Percentiles rank a stretch among this genome's conserved stretches.
These are phyloP conservation scores for Eulacestoma nigropectus DNA, from an alignment of 2,113 vertebrate species.

Conservation along the genomic window DNA sequence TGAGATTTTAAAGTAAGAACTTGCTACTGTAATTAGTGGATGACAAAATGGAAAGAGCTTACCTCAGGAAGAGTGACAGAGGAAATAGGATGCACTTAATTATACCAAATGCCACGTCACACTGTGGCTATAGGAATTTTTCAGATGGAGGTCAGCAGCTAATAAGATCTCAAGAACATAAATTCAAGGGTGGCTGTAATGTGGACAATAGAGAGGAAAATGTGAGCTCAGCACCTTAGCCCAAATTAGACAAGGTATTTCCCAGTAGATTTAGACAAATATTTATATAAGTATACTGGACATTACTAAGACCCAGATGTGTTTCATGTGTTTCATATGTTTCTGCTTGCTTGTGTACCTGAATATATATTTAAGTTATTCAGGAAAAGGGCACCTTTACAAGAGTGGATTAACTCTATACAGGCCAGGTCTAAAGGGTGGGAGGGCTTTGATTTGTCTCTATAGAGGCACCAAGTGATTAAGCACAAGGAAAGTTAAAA, in stretches of 20 bases:
- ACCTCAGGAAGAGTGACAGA: not conserved
- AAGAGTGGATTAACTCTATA: not conserved
- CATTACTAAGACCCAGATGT: not conserved
- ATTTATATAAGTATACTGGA: not conserved
- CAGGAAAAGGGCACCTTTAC: not conserved
- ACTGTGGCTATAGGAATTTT: not conserved
- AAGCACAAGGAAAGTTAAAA: not conserved
- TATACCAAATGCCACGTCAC: not conserved
- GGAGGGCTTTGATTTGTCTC: not conserved
- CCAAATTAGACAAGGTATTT: not conserved
- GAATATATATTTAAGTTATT: not conserved
- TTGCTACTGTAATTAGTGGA: not conserved
- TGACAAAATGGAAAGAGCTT: not conserved
- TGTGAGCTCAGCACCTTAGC: not conserved
- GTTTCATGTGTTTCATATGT: fast-evolving
- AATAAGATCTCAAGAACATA: not conserved
- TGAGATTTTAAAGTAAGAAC: not conserved
- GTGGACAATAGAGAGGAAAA: not conserved
- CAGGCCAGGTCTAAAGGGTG: not conserved
- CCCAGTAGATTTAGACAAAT: not conserved
- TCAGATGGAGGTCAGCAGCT: not conserved
- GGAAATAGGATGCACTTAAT: not conserved
- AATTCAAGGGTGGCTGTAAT: not conserved
- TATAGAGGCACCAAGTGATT: not conserved
- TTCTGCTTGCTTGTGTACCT: not conserved